These are phyloP conservation scores for Rhingia campestris DNA, from an alignment of 2,888 invertebrate species.

Conservation along the genomic window DNA sequence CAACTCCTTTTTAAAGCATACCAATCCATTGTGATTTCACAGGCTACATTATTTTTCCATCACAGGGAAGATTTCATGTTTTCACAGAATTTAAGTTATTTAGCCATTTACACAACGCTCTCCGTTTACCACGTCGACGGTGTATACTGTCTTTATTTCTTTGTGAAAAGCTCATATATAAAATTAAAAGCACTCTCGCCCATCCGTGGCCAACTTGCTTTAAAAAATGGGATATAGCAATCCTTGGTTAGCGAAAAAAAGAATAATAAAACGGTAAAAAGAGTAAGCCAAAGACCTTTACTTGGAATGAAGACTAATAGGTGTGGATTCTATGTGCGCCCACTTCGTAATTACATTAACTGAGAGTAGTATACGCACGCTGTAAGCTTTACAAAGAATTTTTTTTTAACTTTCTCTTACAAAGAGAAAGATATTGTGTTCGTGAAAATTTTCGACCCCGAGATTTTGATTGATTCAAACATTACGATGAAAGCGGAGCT, in stretches of 20 bases:
- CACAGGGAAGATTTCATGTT: not conserved
- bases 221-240: conserved; percentile 2
- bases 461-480: no score
- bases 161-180: conserved; percentile 9
- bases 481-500: no score
- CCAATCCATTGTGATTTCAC: no score
- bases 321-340: conserved; percentile 27
- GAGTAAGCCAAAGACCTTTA: conserved; percentile 28
- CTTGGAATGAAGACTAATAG: conserved; percentile 54
- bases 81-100: conserved; percentile 7
- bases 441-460: no score
- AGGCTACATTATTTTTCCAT: no score
- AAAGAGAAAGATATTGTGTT: no score
- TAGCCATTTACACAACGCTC: conserved; percentile 3
- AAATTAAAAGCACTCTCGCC: conserved; percentile 34
- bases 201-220: conserved; percentile 7
- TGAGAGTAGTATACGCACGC: conserved; percentile 29
- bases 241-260: not conserved
- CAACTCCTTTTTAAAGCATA: no score
- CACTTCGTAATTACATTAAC: conserved; percentile 50
- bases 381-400: not conserved
- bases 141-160: conserved; percentile 1
- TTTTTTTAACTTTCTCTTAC: no score
- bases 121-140: not conserved
- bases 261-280: not conserved